Percentiles rank a stretch among this genome's conserved stretches.
phyloP scores from a whole-genome alignment of 2,888 invertebrate species.

The Zygaena filipendulae region DNA sequence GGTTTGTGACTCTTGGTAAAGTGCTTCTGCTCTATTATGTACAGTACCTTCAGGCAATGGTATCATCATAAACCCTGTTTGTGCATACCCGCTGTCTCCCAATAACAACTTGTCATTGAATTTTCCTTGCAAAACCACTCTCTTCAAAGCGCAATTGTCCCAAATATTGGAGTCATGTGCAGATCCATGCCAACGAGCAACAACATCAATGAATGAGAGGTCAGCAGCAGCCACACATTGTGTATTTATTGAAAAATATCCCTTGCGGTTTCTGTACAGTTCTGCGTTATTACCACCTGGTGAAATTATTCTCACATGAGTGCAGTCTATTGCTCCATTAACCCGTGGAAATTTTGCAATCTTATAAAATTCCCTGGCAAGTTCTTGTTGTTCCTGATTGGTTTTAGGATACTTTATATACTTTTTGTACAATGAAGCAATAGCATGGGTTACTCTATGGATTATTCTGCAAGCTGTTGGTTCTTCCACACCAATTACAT shows the following conservation, averaged over 20 bases:
- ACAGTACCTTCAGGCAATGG: constrained; percentile 5
- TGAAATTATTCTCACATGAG: constrained; percentile 8
- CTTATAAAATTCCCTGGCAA: constrained; percentile 5
- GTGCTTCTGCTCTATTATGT: constrained; percentile 4
- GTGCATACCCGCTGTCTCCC: constrained; percentile 14
- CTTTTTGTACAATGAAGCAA: constrained; percentile 8
- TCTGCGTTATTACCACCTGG: constrained; percentile 13
- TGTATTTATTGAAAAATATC: constrained; percentile 8
- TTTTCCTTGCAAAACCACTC: constrained; percentile 6
- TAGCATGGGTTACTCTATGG: no score
- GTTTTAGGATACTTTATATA: constrained; percentile 4
- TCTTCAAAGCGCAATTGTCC: constrained; percentile 5
- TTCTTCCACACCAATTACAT: neutral
- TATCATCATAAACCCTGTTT: constrained; percentile 10
- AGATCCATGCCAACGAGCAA: constrained; percentile 1
- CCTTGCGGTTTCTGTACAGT: constrained; percentile 11
- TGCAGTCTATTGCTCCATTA: constrained; percentile 10
- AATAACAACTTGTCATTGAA: constrained; percentile 6
- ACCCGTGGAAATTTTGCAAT: constrained; percentile 12
- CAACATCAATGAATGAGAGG: neutral
- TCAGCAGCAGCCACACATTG: neutral
- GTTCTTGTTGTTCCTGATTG: neutral
- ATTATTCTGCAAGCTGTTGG: no score
- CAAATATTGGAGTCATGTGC: neutral
- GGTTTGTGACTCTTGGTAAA: constrained; percentile 10